Evolutionary conservation across 2,113 vertebrate species (phyloP), one percentile per base, ranked within the genome.

Genomic region (Aegithalos caudatus): DNA sequence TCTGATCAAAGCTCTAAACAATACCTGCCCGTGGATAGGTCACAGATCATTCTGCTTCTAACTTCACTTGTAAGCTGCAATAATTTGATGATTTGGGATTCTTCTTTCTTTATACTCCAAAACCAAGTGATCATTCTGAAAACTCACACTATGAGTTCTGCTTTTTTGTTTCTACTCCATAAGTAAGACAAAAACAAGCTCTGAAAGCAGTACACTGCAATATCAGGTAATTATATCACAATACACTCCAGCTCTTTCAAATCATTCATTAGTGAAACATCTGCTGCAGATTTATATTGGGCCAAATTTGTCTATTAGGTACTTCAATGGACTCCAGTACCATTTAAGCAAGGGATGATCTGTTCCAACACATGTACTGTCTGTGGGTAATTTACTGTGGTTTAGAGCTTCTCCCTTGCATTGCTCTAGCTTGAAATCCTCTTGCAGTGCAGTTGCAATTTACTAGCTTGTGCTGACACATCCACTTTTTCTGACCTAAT

Each of bases 401-500:
- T 81, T 93, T 77, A 57, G 50, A 96, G 60, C 10, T 62, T 71
- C 67, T 82, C 57, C 64, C 56, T 88, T 78, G 79, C 60, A 31
- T 37, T 81, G 47, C 56, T 81, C 40, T 74, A 53, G 64, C 82
- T 54, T 44, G 74, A 88, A 94, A 94, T 74, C 79, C 76, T 86
- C 79, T 90, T 76, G 82, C 69, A 94, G 54, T 50, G 24, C 74
- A 56, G 56, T 78, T 88, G 71, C 90, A 88, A 35, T 86, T 93
- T 74, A 22, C 72, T 44, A 25, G 60, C 71, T 94, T 92, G 56
- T 94, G 88, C 92, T 92, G 94, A 95, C 89, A 48, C 90, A 74
- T 90, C 65, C 56, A 74, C 53, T 96, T 96, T 87, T 83, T 81
- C 82, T 88, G 86, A 61, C 85, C 88, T 92, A 95, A 88, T 64